These are phyloP conservation scores for Australoheros scitulus DNA, from an alignment of 2,113 vertebrate species.

Conservation along the genomic window DNA sequence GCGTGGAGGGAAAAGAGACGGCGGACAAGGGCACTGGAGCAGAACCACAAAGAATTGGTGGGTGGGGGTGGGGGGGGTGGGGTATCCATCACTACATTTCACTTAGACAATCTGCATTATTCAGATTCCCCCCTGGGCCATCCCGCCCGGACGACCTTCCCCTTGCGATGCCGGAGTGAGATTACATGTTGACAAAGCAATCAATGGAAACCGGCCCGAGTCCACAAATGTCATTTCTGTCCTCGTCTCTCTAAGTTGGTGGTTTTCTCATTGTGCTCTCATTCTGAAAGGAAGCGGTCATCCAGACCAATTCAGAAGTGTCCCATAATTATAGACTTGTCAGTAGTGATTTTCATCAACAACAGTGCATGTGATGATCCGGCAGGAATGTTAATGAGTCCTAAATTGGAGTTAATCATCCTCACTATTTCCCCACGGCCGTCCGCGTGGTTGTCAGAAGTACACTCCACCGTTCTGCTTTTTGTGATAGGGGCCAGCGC, in stretches of 20 bases:
- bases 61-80: neutral
- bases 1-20: constrained; percentile 30
- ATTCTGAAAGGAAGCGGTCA: constrained; percentile 53
- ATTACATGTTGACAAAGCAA: constrained; percentile 67
- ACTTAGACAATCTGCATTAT: constrained; percentile 46
- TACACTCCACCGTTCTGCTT: neutral
- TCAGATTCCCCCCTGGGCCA: constrained; percentile 44
- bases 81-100: constrained; percentile 26
- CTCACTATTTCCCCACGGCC: constrained; percentile 22
- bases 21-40: constrained; percentile 68
- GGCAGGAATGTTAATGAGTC: constrained; percentile 72
- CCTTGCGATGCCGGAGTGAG: constrained; percentile 5
- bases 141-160: constrained; percentile 36
- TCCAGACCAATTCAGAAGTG: constrained; percentile 62
- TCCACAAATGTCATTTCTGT: constrained; percentile 42
- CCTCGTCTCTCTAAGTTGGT: constrained; percentile 1
- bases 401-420: constrained; percentile 72
- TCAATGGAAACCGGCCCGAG: constrained; percentile 36
- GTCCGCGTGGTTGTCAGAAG: constrained; percentile 25
- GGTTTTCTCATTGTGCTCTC: constrained; percentile 27
- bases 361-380: constrained; percentile 64
- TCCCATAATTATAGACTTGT: constrained; percentile 74
- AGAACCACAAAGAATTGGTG: constrained; percentile 22
- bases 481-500: constrained; percentile 1
- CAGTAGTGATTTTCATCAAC: constrained; percentile 77